Evolutionary conservation across 2,113 vertebrate genomes (phyloP).

Genomic region (Sphyrna mokarran): DNA sequence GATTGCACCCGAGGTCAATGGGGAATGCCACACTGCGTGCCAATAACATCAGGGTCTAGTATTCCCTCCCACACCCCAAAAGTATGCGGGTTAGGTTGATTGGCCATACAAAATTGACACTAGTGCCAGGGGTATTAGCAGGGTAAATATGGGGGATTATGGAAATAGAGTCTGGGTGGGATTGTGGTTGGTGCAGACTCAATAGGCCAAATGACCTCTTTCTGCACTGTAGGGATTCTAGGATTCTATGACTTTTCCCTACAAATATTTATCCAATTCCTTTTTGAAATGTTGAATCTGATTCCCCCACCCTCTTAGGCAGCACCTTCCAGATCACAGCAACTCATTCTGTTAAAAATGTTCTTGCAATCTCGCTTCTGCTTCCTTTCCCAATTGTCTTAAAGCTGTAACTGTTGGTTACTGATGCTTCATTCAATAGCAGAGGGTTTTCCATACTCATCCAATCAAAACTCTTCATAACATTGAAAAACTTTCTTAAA

Average conservation of each 20-base stretch:
- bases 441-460: background rate
- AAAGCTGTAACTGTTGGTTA: background rate
- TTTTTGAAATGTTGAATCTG: background rate
- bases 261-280: background rate
- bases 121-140: too few relatives aligned
- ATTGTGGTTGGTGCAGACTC: too few relatives aligned
- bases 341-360: background rate
- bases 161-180: too few relatives aligned
- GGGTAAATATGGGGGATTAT: too few relatives aligned
- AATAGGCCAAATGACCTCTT: too few relatives aligned
- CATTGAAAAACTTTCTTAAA: background rate
- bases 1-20: too few relatives aligned
- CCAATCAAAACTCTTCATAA: background rate
- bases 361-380: background rate
- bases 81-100: too few relatives aligned
- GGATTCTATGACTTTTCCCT: background rate
- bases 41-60: too few relatives aligned
- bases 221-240: too few relatives aligned
- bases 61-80: too few relatives aligned
- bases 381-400: background rate
- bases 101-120: too few relatives aligned
- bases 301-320: background rate
- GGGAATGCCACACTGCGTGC: too few relatives aligned
- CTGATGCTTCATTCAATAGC: background rate
- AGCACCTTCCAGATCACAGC: background rate